These are phyloP conservation scores for Petrocephalus zakoni DNA, from an alignment of 2,113 vertebrate genomes.

Conservation along the genomic window DNA sequence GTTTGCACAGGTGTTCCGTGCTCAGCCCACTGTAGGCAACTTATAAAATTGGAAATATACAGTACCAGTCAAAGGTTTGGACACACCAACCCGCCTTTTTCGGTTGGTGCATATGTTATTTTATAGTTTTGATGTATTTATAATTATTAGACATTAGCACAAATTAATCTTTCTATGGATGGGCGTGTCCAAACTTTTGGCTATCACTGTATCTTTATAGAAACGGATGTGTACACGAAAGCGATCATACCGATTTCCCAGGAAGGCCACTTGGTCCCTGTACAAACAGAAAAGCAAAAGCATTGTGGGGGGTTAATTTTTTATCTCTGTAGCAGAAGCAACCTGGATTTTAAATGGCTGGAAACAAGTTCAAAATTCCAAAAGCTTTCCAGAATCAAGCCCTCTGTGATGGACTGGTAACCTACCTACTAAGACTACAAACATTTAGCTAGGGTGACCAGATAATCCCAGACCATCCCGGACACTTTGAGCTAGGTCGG, in stretches of 20 bases:
- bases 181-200: not conserved
- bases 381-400: not conserved
- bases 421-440: not conserved
- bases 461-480: too few species aligned
- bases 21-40: not conserved
- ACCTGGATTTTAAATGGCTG: not conserved
- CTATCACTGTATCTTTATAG: not conserved
- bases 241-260: constrained; percentile 66
- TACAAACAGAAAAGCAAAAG: constrained; percentile 22
- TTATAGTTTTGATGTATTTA: not conserved
- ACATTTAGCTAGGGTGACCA: too few species aligned
- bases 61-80: not conserved
- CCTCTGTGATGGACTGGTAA: not conserved
- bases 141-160: not conserved
- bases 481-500: too few species aligned
- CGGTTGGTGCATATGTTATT: not conserved
- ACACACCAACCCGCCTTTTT: not conserved
- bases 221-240: not conserved
- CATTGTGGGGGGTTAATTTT: not conserved
- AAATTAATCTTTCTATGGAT: not conserved
- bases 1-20: not conserved
- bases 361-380: not conserved
- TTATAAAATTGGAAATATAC: not conserved
- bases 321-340: not conserved
- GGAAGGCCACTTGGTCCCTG: constrained; percentile 73